Base-by-base conservation (phyloP, 30 jellyfish, hydroid and myxozoan species). In the Nemopilema nomurai region DNA sequence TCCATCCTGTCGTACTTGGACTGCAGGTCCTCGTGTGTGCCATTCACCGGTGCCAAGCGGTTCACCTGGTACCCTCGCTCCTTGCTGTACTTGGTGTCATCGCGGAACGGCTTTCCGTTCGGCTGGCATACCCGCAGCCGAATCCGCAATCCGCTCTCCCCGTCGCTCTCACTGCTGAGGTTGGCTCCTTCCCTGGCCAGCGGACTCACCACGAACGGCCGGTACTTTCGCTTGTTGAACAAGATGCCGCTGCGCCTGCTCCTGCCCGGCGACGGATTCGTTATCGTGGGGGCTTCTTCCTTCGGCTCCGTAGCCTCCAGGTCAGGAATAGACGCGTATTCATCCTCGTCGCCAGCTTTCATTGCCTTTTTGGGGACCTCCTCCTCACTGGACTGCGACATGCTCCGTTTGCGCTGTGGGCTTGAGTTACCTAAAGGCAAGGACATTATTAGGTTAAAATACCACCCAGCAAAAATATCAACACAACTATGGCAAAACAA, bases 251-350 rank as follows among this genome's bases (percentile, higher is more conserved):
- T 95, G 13, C 99, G 86, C 41, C 99, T 79, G 80, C 94, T 95
- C 32, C 99, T 87, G 17, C 99, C 99, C 8, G 99, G 99, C 13
- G 97, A 89, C 8, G 99, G 97, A 71, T 95, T 95, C 29, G 71
- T 67, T 16, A 77, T 57, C 9, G 89, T 30, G 16, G 79, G 30
- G 20, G 26, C 41, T 26, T 16, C 76, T 21, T 52, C 74, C 51
- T 32, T 53, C 29, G 76, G 66, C 41, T 16, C 68, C 77, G 71
- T 28, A 18, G 91, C 79, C 22, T 65, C 79, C 4, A 81, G 78
- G 19, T 52, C 83, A 9, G 13, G 67, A 20, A 33, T 23, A 1
- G 0, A 4, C 1, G 41, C 76, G 53, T 69, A 49, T 33, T 26
- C 71, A 41, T 26, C 75, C 13, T 76, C 89, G 7, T 86, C 76